These are phyloP conservation scores for Crax fasciolata DNA, from an alignment of 2,797 vertebrate species.

Conservation along the genomic window DNA sequence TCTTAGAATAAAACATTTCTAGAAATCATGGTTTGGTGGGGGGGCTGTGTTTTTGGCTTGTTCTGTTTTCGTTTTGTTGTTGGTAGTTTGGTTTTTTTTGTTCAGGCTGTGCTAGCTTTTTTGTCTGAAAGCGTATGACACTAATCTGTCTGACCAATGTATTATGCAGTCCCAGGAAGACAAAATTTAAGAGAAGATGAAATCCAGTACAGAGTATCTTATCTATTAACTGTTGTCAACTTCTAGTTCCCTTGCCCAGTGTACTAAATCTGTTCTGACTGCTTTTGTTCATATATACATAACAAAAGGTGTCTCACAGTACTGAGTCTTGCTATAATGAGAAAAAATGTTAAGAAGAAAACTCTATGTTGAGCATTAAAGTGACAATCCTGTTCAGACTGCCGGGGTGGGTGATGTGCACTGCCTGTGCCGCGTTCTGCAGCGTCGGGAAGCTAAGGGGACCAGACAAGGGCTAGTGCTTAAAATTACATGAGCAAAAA, in stretches of 20 bases:
- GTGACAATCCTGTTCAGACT: slow-evolving; percentile 54
- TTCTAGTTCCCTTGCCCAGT: slow-evolving; percentile 36
- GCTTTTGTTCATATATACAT: slow-evolving; percentile 68
- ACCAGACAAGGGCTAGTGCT: slow-evolving; percentile 27
- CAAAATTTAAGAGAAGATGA: slow-evolving; percentile 22
- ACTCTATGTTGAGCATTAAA: slow-evolving; percentile 59
- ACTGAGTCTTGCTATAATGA: slow-evolving; percentile 53
- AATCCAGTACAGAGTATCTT: not conserved
- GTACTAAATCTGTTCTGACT: slow-evolving; percentile 67
- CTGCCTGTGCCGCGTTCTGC: not conserved
- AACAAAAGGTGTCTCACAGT: slow-evolving; percentile 66
- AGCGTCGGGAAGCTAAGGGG: not conserved
- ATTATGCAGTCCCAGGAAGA: not conserved
- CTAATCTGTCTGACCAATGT: not conserved
- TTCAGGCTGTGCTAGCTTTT: not conserved
- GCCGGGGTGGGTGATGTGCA: not conserved
- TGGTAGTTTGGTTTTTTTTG: not conserved
- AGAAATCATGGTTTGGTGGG: not conserved
- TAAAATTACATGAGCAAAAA: slow-evolving; percentile 54
- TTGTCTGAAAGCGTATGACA: not conserved
- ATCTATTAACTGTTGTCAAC: slow-evolving; percentile 47
- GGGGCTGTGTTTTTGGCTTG: not conserved
- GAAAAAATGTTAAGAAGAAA: slow-evolving; percentile 56
- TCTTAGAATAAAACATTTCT: not conserved
- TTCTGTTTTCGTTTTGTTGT: not conserved